These are phyloP conservation scores for Hipparchia sbordonii DNA, from an alignment of 2,888 invertebrate genomes.

Conservation along the genomic window DNA sequence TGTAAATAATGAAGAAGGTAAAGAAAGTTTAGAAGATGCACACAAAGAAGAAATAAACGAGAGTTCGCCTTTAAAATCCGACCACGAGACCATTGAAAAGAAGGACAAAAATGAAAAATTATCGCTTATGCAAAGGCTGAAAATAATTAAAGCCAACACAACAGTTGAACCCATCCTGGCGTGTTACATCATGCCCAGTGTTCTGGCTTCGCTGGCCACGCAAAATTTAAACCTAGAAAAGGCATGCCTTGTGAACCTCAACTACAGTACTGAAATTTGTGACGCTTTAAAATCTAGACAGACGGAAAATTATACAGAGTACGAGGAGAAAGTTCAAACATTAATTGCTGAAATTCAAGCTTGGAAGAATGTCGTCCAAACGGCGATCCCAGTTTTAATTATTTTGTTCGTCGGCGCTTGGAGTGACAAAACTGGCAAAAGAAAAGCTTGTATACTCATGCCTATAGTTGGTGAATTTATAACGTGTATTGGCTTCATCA, in stretches of 20 bases:
- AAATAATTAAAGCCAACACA: constrained; percentile 76
- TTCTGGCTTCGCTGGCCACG: constrained; percentile 88
- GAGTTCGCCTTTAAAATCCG: constrained; percentile 56
- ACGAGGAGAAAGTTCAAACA: constrained; percentile 86
- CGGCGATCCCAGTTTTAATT: constrained; percentile 89
- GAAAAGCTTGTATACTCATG: constrained; percentile 91
- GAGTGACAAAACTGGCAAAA: constrained; percentile 86
- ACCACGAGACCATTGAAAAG: constrained; percentile 40
- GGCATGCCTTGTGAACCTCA: constrained; percentile 91
- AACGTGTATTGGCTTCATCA: constrained; percentile 88
- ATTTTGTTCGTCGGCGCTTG: constrained; percentile 93
- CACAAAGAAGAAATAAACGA: constrained; percentile 52
- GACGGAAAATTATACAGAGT: constrained; percentile 82
- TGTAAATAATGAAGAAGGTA: constrained; percentile 39
- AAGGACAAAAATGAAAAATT: constrained; percentile 44
- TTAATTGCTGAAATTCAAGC: constrained; percentile 90
- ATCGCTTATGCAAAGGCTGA: constrained; percentile 60
- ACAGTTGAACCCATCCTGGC: constrained; percentile 85
- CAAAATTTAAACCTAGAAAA: constrained; percentile 93
- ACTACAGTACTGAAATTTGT: constrained; percentile 87
- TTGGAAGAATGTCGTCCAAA: constrained; percentile 93
- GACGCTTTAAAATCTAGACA: constrained; percentile 88
- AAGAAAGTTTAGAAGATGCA: constrained; percentile 44
- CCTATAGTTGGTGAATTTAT: constrained; percentile 91
- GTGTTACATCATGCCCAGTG: constrained; percentile 86